These are phyloP conservation scores for Chauna torquata DNA, from an alignment of 2,113 vertebrate genomes.

Conservation along the genomic window DNA sequence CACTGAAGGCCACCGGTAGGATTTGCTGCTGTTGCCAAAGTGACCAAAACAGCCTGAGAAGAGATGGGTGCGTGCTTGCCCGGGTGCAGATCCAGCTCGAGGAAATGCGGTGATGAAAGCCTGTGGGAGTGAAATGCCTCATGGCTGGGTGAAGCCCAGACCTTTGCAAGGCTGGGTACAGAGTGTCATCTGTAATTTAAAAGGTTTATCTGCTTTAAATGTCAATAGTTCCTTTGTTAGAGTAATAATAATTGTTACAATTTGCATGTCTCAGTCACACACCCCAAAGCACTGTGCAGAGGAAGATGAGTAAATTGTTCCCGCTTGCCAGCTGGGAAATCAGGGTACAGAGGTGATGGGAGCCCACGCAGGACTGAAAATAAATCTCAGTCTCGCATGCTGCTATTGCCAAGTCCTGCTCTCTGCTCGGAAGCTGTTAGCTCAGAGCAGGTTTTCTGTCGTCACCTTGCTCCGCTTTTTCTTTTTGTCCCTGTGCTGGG, in stretches of 20 bases:
- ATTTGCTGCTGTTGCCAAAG: background rate
- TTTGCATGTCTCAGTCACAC: slow-evolving; percentile 40
- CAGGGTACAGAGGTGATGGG: background rate
- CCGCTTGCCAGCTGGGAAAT: background rate
- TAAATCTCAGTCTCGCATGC: background rate
- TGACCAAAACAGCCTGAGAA: background rate
- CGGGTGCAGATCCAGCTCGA: background rate
- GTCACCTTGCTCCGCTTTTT: accelerated
- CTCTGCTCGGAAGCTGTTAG: background rate
- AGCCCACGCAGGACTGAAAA: background rate
- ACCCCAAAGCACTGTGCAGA: background rate
- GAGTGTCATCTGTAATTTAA: slow-evolving; percentile 27
- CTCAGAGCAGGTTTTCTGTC: background rate
- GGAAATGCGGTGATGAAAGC: background rate
- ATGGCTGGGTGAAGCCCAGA: background rate
- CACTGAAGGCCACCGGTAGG: accelerated
- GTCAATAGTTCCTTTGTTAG: slow-evolving; percentile 43
- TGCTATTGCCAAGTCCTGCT: background rate
- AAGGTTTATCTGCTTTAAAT: slow-evolving; percentile 36
- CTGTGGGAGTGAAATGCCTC: background rate
- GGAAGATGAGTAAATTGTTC: slow-evolving; percentile 7
- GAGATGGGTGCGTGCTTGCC: accelerated
- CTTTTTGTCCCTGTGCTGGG: background rate
- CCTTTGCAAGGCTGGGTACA: background rate
- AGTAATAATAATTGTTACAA: background rate